phyloP scores from a whole-genome alignment of 2,888 invertebrate species.

The Hydrotaea diabolus region DNA sequence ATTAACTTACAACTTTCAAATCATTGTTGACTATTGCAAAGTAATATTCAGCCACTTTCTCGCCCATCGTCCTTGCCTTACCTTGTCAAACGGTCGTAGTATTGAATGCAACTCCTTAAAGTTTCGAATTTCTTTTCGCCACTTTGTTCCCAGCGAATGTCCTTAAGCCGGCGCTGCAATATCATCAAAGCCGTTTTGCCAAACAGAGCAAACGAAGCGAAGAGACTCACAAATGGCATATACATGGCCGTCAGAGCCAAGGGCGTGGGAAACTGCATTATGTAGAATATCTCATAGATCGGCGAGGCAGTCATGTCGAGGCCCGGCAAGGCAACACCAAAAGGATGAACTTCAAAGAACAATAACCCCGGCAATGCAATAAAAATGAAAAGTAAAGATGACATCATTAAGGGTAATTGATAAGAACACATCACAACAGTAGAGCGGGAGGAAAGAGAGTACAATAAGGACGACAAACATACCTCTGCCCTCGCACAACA shows the following conservation, averaged over 20 bases:
- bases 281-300: conserved; percentile 75
- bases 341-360: conserved; percentile 75
- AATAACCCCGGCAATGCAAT: neutral
- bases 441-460: neutral
- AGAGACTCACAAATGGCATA: conserved; percentile 77
- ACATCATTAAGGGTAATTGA: neutral
- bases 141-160: conserved; percentile 62
- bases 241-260: conserved; percentile 74
- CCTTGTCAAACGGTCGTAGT: conserved; percentile 61
- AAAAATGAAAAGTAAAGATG: neutral
- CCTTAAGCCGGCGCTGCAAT: conserved; percentile 71
- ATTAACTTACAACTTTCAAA: too few species aligned
- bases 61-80: conserved; percentile 44
- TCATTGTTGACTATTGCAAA: too few species aligned
- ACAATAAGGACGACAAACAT: conserved; percentile 35
- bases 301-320: conserved; percentile 74
- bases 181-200: conserved; percentile 74
- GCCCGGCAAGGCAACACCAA: conserved; percentile 75
- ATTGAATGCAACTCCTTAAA: conserved; percentile 72
- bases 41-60: neutral
- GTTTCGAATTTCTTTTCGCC: conserved; percentile 68
- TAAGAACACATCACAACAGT: neutral
- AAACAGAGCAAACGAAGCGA: conserved; percentile 77
- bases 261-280: conserved; percentile 73
- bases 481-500: conserved; percentile 72